These are phyloP conservation scores for Eretmocerus hayati DNA, from an alignment of 2,888 invertebrate genomes.

Conservation along the genomic window DNA sequence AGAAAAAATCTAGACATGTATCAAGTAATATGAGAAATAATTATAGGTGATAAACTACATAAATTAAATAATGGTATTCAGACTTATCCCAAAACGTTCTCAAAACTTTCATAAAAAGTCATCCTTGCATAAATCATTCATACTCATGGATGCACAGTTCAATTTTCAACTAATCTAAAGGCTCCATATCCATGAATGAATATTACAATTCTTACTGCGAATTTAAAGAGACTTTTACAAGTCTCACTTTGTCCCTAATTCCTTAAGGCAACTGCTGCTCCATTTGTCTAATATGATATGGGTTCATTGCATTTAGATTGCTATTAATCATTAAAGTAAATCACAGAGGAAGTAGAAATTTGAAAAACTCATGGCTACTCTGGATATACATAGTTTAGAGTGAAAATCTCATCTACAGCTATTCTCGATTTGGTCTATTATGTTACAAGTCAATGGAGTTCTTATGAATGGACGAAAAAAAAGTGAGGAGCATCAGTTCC, in stretches of 20 bases:
- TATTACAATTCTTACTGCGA: slow-evolving; percentile 17
- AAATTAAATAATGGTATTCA: slow-evolving; percentile 15
- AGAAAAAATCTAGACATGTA: no score
- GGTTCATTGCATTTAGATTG: slow-evolving; percentile 12
- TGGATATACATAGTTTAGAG: no score
- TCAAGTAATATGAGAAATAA: slow-evolving; percentile 5
- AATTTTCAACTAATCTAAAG: no score
- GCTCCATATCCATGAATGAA: no score
- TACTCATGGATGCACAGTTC: slow-evolving; percentile 4
- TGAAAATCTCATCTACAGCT: no score
- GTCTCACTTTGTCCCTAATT: slow-evolving; percentile 8
- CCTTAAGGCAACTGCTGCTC: slow-evolving; percentile 23
- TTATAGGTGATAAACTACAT: slow-evolving; percentile 14
- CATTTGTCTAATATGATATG: slow-evolving; percentile 19
- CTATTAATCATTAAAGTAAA: no score
- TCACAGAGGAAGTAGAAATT: no score
- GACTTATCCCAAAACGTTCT: slow-evolving; percentile 12
- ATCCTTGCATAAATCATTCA: slow-evolving; percentile 3
- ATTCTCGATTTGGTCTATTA: no score
- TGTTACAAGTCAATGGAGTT: no score
- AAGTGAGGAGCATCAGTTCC: no score
- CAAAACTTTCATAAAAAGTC: slow-evolving; percentile 13
- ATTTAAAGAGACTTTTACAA: slow-evolving; percentile 8
- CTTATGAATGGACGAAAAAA: no score
- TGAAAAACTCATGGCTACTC: no score